Evolutionary conservation across 2,888 invertebrate species (phyloP).

Genomic region (Hydrotaea cyrtoneurina): DNA sequence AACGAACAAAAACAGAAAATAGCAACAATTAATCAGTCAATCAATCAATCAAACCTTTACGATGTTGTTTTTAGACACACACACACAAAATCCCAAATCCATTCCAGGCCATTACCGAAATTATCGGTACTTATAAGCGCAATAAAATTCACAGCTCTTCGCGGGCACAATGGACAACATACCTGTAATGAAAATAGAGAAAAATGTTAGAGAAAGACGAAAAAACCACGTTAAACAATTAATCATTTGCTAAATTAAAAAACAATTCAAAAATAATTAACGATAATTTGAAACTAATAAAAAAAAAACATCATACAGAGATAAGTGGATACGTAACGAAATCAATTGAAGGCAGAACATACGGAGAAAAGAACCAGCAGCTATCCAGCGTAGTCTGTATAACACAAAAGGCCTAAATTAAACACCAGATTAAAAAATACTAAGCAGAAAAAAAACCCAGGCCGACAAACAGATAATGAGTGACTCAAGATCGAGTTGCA

Average conservation of each 20-base stretch:
- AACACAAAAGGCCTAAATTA: constrained; percentile 26
- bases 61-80: neutral
- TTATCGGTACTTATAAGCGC: neutral
- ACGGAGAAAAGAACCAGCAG: constrained; percentile 8
- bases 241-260: constrained; percentile 44
- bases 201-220: neutral
- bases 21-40: constrained; percentile 42
- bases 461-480: constrained; percentile 20
- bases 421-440: constrained; percentile 10
- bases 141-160: constrained; percentile 34
- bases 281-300: constrained; percentile 32
- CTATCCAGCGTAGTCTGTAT: neutral
- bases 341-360: constrained; percentile 41
- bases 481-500: neutral
- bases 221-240: constrained; percentile 15
- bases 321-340: constrained; percentile 29
- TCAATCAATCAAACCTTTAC: constrained; percentile 22
- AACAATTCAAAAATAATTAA: constrained; percentile 46
- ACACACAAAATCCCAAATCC: neutral
- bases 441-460: neutral
- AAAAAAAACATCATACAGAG: constrained; percentile 24
- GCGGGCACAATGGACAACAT: constrained; percentile 18
- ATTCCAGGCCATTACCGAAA: neutral
- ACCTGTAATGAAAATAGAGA: constrained; percentile 55
- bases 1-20: neutral